Evolutionary conservation across 2,888 invertebrate species (phyloP), one percentile per base, ranked within the genome.

Genomic region (Trichacis sp.): DNA sequence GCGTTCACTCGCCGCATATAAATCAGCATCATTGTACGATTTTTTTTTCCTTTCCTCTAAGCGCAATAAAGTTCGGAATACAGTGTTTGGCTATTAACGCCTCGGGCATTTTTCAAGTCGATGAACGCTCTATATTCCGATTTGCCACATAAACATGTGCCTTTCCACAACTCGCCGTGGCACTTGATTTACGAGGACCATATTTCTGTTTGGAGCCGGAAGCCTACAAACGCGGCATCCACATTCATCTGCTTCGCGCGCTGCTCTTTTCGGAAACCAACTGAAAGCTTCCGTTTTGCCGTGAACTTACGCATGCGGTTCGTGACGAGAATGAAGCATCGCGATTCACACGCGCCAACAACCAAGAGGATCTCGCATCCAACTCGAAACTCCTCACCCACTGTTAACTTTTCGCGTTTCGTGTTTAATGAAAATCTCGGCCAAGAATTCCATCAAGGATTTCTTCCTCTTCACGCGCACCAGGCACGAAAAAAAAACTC

Each of bases 291-390:
- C 61, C 61, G 65, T 53, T 57, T 29, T 36, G n/a, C 50, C 45
- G 53, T 49, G 61, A 43, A 65, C 64, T 57, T 65, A 72, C 67
- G 73, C 71, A 67, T 52, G 57, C 69, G 58, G 61, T 63, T 67
- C 71, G 69, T 74, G 72, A 74, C 66, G 66, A 61, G 68, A 76
- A 74, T 73, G 54, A 64, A 58, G 48, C 58, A 20, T 20, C 48
- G 45, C 60, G 58, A 66, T 66, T 66, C 62, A 66, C 54, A 24
- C 43, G 29, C 51, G 50, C 14, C 18, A 18, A 17, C 18, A 19
- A 43, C 18, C 19, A 14, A 11, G 19, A 19, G 19, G 17, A 17
- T 40, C 40, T 40, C 14, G 40, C 15, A 2, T 40, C 14, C 40
- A n/a, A 19, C 43, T 43, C 11, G n/a, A 43, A 17, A 18, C 8